These are phyloP conservation scores for Stegophylla sp. DNA, from an alignment of 2,888 invertebrate species.

Conservation along the genomic window DNA sequence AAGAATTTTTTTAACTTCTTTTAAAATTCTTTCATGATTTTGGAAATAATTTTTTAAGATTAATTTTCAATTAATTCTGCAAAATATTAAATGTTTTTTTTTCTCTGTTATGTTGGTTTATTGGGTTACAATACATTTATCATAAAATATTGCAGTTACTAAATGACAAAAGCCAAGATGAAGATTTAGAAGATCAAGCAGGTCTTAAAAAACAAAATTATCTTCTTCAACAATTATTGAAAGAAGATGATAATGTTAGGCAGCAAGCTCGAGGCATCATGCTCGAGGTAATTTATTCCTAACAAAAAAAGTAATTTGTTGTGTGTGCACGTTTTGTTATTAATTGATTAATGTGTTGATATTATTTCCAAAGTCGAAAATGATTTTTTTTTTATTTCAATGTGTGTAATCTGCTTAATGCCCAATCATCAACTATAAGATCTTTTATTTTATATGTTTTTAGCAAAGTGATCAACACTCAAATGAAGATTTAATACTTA, in stretches of 20 bases:
- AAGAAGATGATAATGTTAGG: slow-evolving; percentile 65
- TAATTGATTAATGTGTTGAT: slow-evolving; percentile 25
- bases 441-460: neutral
- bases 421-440: too few species aligned
- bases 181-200: slow-evolving; percentile 71
- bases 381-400: neutral
- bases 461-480: slow-evolving; percentile 47
- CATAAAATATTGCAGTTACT: slow-evolving; percentile 67
- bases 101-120: slow-evolving; percentile 39
- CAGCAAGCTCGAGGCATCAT: slow-evolving; percentile 24
- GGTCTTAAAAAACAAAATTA: slow-evolving; percentile 71
- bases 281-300: slow-evolving; percentile 40
- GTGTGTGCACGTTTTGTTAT: slow-evolving; percentile 32
- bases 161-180: slow-evolving; percentile 83
- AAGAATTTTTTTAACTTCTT: neutral
- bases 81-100: slow-evolving; percentile 16
- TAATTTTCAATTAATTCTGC: slow-evolving; percentile 1
- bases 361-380: slow-evolving; percentile 49
- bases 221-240: slow-evolving; percentile 71
- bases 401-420: too few species aligned
- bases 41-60: slow-evolving; percentile 21
- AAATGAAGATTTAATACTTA: slow-evolving; percentile 25
- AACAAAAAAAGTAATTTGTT: slow-evolving; percentile 22
- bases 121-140: slow-evolving; percentile 34
- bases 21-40: slow-evolving; percentile 23